Percentiles rank a stretch among this genome's conserved stretches.
These are phyloP conservation scores for Cydia fagiglandana DNA, from an alignment of 1,140 invertebrate species.

Conservation along the genomic window DNA sequence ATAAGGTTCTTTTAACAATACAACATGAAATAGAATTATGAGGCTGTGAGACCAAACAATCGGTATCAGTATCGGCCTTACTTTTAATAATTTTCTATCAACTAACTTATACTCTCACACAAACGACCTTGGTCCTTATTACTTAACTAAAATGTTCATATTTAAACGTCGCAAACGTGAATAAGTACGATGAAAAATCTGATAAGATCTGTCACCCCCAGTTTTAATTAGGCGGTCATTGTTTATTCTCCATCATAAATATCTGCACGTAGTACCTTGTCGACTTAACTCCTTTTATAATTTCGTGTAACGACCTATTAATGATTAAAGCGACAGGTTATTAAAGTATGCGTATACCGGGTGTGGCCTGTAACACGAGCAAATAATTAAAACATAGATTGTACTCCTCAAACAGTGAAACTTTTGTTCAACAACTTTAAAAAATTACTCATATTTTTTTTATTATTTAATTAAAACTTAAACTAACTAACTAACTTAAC, in stretches of 20 bases:
- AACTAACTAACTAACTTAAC: too few relatives aligned
- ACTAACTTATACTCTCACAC: neutral
- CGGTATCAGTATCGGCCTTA: neutral
- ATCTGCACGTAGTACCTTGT: neutral
- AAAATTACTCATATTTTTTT: too few relatives aligned
- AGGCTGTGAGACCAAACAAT: neutral
- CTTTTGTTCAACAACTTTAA: too few relatives aligned
- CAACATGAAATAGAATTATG: neutral
- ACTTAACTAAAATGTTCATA: neutral
- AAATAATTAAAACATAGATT: too few relatives aligned
- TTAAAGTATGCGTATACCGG: slow-evolving; percentile 31
- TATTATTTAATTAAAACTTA: too few relatives aligned
- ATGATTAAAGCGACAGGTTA: neutral
- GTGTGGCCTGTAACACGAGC: too few relatives aligned
- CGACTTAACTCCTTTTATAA: neutral
- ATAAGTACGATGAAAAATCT: slow-evolving; percentile 2
- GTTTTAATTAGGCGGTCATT: slow-evolving; percentile 53
- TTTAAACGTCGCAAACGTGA: slow-evolving; percentile 43
- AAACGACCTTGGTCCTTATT: neutral
- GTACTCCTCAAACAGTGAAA: too few relatives aligned
- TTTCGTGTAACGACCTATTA: neutral
- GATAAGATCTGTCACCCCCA: slow-evolving; percentile 51
- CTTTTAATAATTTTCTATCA: neutral
- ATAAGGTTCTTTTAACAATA: slow-evolving; percentile 8
- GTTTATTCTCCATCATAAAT: slow-evolving; percentile 17